These are phyloP conservation scores for Limnephilus auricula DNA, from an alignment of 2,888 invertebrate genomes.

Conservation along the genomic window DNA sequence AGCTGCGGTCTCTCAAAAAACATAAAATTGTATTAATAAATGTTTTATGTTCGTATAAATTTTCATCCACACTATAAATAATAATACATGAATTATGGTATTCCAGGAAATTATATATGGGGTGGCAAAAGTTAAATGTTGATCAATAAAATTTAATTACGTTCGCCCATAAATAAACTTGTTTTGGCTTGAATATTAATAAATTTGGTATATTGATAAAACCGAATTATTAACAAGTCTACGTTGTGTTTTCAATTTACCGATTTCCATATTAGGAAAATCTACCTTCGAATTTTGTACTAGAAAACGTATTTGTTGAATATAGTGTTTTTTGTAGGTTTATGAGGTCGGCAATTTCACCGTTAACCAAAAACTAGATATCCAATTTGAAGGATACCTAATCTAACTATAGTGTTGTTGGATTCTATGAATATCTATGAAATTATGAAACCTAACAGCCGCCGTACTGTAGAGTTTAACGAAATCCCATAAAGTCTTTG, in stretches of 20 bases:
- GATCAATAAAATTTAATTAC: background rate
- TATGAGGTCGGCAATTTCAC: background rate
- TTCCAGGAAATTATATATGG: background rate
- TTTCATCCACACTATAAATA: background rate
- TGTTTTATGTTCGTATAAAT: background rate
- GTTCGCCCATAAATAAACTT: background rate
- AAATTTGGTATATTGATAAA: background rate
- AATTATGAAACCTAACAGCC: background rate
- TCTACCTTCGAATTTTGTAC: background rate
- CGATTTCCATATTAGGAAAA: background rate
- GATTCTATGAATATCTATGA: background rate
- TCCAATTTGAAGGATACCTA: background rate
- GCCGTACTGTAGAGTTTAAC: too few relatives aligned
- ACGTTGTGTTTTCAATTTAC: background rate
- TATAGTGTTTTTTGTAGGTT: background rate
- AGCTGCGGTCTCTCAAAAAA: too few relatives aligned
- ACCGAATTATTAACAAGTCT: background rate
- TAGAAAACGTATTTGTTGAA: background rate
- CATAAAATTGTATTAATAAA: too few relatives aligned
- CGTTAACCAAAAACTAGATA: background rate
- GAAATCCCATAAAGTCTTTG: too few relatives aligned
- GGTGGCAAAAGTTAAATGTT: background rate
- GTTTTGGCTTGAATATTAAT: background rate
- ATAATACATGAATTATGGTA: background rate
- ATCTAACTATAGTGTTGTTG: background rate